These are phyloP conservation scores for Myotis lucifugus DNA, from an alignment of 2,113 vertebrate species.

Conservation along the genomic window DNA sequence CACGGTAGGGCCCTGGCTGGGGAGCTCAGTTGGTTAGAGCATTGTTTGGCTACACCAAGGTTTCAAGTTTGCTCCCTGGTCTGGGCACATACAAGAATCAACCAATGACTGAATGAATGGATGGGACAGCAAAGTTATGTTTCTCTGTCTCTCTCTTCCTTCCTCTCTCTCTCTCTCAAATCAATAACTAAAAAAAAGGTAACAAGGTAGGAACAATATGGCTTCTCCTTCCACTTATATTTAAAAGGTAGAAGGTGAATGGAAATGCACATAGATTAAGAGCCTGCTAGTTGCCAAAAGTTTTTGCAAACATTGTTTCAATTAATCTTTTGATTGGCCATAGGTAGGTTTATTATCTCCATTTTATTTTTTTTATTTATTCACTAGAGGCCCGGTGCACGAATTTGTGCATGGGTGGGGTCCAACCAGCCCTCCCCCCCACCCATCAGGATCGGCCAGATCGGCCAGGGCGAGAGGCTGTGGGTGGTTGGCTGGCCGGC, in stretches of 20 bases:
- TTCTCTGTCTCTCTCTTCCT: background rate
- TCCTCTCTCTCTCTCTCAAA: background rate
- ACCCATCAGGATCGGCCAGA: no score
- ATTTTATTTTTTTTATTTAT: no score
- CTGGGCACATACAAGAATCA: background rate
- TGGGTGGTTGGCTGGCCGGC: no score
- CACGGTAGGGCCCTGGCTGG: background rate
- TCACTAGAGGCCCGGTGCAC: no score
- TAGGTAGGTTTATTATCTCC: background rate
- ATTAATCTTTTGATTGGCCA: background rate
- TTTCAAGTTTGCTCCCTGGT: background rate
- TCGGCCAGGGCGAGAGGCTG: no score
- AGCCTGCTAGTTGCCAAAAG: background rate
- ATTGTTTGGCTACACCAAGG: background rate
- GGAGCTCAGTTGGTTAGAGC: background rate
- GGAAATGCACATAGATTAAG: background rate
- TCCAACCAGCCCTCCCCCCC: no score
- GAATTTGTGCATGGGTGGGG: no score
- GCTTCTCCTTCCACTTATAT: slow-evolving; percentile 22
- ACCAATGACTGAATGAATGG: background rate
- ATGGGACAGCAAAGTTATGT: background rate
- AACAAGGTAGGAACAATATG: background rate
- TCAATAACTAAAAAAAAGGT: background rate
- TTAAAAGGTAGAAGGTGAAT: slow-evolving; percentile 23
- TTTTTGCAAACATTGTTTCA: slow-evolving; percentile 15